Evolutionary conservation across 2,888 invertebrate genomes (phyloP), one percentile per base, ranked within the genome.

Genomic region (Phyto melanocephala): DNA sequence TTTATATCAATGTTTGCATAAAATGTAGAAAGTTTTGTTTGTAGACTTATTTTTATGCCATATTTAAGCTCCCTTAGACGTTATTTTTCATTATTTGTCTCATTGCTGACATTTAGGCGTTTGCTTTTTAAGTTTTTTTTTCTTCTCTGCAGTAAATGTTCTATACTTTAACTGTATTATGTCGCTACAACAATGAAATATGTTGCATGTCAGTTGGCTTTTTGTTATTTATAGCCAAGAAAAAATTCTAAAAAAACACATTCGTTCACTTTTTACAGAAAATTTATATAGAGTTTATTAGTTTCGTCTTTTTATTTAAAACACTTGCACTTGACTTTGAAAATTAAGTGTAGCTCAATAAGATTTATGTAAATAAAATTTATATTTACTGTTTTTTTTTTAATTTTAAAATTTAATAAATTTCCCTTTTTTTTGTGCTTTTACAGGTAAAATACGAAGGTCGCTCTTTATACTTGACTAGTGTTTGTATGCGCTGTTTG

Each of bases 401-500:
- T n/a, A n/a, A n/a, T n/a, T 50, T 45, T 37, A 28, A 7, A 50
- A 22, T 75, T 74, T 56, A 33, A 22, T 28, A 24, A n/a, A n/a
- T n/a, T n/a, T n/a, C n/a, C n/a, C n/a, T n/a, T n/a, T 22, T 24
- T 54, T 50, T 71, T 60, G 20, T 15, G 47, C 76, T 74, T 92
- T 92, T 1, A 28, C 93, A 97, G 97, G 97, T 97, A 87, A 96
- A 96, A 92, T 95, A 96, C 86, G 98, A 98, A 91, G 96, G 96
- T 84, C 95, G 96, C 87, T 95, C 95, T 86, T 96, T 97, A 91
- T 99, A 94, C 92, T 92, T 99, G 91, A 97, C 97, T 85, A 97
- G 97, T 84, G 97, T 98, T 80, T 99, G 98, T 92, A 97, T 99
- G 96, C 94, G 95, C 28, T 98, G 98, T 91, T 93, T 98, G 88